A percentile compares a stretch with the other conserved stretches of the same genome.
These are phyloP conservation scores for Pasiphila rectangulata DNA, from an alignment of 2,888 invertebrate genomes.

Conservation along the genomic window DNA sequence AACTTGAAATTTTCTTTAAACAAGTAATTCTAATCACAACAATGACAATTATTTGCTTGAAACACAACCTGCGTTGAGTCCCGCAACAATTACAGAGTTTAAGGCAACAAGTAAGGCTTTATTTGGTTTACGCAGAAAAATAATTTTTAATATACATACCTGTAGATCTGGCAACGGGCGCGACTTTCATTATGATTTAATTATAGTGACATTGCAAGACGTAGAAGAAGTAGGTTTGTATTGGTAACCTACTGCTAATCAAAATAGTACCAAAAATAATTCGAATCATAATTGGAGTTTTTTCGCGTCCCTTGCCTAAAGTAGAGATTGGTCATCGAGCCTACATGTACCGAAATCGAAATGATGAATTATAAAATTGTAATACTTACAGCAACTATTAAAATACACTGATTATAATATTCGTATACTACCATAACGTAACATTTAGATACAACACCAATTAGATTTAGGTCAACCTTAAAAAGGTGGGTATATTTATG, in stretches of 20 bases:
- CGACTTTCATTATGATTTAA: constrained; percentile 1
- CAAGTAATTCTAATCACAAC: constrained; percentile 48
- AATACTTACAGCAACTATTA: constrained; percentile 8
- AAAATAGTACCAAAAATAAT: neutral
- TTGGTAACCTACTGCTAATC: too few relatives aligned
- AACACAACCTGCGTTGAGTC: constrained; percentile 56
- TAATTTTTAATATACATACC: constrained; percentile 23
- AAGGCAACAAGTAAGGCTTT: constrained; percentile 67
- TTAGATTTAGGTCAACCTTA: constrained; percentile 21
- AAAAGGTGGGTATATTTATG: too few relatives aligned
- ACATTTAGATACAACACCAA: constrained; percentile 25
- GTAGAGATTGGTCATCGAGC: neutral
- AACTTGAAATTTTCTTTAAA: constrained; percentile 18
- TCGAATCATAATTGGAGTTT: too few relatives aligned
- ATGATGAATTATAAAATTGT: neutral
- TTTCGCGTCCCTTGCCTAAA: constrained; percentile 5
- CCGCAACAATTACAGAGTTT: constrained; percentile 47
- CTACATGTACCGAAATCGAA: constrained; percentile 1
- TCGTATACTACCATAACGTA: constrained; percentile 22
- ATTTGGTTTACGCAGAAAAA: constrained; percentile 23
- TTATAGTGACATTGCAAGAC: too few relatives aligned
- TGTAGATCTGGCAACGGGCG: constrained; percentile 5
- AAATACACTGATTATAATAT: constrained; percentile 13
- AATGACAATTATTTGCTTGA: constrained; percentile 46
- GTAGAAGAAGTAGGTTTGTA: too few relatives aligned